Base-by-base conservation (phyloP, 37 sponge, comb jelly and placozoan species). In the Amphimedon queenslandica region DNA sequence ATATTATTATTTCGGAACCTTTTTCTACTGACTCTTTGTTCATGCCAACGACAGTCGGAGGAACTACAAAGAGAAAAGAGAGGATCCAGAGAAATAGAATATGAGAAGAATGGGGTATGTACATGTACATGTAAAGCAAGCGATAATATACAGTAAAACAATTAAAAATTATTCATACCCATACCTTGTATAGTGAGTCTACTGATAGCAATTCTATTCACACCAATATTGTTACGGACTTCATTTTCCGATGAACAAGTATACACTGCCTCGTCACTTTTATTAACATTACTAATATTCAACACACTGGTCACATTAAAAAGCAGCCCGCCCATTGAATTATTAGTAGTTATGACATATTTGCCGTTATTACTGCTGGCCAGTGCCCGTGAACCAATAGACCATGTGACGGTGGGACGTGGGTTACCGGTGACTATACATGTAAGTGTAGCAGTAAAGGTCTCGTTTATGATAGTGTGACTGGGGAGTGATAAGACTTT, bases 341-440 rank as follows among this genome's bases (percentile, higher is more conserved):
- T n/a, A 13, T 47, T 47, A 13, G 51, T 13, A 6, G 27, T 6
- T 25, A 60, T 11, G 21, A 5, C 21, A n/a, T n/a, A 60, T 47
- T 47, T 47, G 23, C 61, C 61, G 5, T 60, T 5, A 60, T 11
- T 25, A 6, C 5, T 25, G 27, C 5, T 60, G 28, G 23, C 61
- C 53, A 18, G 13, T 8, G 53, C 13, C 8, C 13, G 8, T 47
- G 53, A 18, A 18, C 53, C 53, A 6, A 13, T 11, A n/a, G 21
- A 6, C 61, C 61, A 60, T 13, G 61, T 60, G 28, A 60, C 21
- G 5, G 8, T n/a, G 23, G 61, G 61, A 6, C 23, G 27, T n/a
- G 61, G 61, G 61, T n/a, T 60, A n/a, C 61, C 61, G 23, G 27
- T 60, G 24, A 60, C 28, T n/a, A 5, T n/a, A n/a, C 61, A 60